Percentiles rank a stretch among this genome's conserved stretches.
Evolutionary conservation across 2,888 invertebrate species (phyloP).

Genomic region (Drosophila cracens): DNA sequence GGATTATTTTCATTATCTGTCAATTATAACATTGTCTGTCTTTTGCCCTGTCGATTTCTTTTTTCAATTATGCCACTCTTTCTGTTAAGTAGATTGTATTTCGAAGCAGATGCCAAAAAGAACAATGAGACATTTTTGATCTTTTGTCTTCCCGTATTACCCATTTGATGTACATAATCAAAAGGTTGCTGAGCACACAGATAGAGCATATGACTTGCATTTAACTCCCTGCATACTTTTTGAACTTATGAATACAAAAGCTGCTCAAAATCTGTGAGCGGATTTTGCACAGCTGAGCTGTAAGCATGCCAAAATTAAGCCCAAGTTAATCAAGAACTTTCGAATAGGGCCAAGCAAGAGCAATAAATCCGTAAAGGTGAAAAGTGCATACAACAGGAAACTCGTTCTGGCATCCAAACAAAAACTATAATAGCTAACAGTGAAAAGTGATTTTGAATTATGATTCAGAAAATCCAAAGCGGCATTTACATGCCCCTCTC

Average conservation of each 20-base stretch:
- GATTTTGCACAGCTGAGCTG: conserved; percentile 17
- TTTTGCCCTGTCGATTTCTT: neutral
- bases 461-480: conserved; percentile 63
- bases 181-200: neutral
- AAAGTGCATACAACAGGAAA: conserved; percentile 30
- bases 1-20: neutral
- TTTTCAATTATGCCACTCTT: neutral
- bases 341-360: neutral
- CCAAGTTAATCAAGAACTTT: conserved; percentile 16
- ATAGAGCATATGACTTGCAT: neutral
- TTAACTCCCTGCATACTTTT: conserved; percentile 1
- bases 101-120: neutral
- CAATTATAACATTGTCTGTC: neutral
- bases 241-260: conserved; percentile 30
- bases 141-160: neutral
- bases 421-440: conserved; percentile 40
- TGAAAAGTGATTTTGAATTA: conserved; percentile 75
- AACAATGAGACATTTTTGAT: neutral
- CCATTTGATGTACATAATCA: conserved; percentile 7
- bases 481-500: conserved; percentile 45
- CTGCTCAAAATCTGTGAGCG: conserved; percentile 20
- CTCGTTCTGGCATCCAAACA: conserved; percentile 13
- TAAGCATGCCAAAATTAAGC: conserved; percentile 23
- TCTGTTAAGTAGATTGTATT: neutral
- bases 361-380: conserved; percentile 63